Base-by-base conservation (phyloP, 92 coral and sea anemone genomes). In the Parazoanthus atlanticus region DNA sequence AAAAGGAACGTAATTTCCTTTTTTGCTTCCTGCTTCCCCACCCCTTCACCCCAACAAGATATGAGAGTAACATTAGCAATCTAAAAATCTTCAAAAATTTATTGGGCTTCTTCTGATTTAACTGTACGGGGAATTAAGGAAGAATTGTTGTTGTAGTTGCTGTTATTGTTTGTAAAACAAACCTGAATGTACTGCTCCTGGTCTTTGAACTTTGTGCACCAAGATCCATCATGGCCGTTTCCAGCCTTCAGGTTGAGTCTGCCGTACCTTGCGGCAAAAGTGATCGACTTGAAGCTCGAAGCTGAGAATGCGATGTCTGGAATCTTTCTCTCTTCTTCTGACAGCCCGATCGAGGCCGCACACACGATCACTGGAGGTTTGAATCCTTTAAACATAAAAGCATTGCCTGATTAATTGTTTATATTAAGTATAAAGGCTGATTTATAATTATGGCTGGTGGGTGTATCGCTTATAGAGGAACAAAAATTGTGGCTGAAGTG, bases 181-280 rank as follows among this genome's bases (percentile, higher is more conserved):
- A 82, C 86, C 30, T 82, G 86, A 66, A 82, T 66, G 77, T 83
- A 83, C 29, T 83, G 86, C 25, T 83, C 86, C 3, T 6, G 54
- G 29, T 83, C 86, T 41, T 83, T 83, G n/a, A 67, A 83, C 58
- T 83, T 66, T 19, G 86, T 47, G 21, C 86, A 83, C 86, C 86
- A 83, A 28, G 86, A 83, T 16, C 86, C 86, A 41, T 83, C 86
- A 13, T 83, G 86, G 5, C 86, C 86, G 36, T 69, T 69, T 5
- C 58, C 77, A 9, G 86, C 78, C 64, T 38, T 71, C 23, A 83
- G 77, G 23, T 83, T 73, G 26, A 83, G 86, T 21, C 86, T 73
- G 52, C 76, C 86, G 66, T 67, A 83, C 16, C 86, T 40, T 15
- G 86, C 36, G 13, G 76, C 46, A 10, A 83, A 83, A 2, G 77